These are phyloP conservation scores for Notiomystis cincta DNA, from an alignment of 2,113 vertebrate genomes.

Conservation along the genomic window DNA sequence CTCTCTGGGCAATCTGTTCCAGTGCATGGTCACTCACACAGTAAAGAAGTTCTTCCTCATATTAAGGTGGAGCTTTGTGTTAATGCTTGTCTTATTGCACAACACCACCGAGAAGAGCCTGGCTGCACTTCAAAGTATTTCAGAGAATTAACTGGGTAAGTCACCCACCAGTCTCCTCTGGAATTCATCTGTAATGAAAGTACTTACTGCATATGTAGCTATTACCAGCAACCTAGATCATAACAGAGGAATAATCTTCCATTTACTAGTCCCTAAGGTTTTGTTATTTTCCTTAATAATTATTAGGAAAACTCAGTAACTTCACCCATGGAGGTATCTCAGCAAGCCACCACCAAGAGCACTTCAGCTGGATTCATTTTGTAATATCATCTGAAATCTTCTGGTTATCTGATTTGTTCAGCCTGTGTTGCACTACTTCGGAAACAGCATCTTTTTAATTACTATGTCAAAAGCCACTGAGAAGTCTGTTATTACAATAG, in stretches of 20 bases:
- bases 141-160: neutral
- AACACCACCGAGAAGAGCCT: neutral
- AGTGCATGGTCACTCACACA: neutral
- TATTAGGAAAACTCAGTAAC: neutral
- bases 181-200: neutral
- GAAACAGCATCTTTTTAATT: neutral
- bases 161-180: neutral
- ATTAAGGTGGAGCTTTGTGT: neutral
- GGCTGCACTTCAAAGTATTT: neutral
- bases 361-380: neutral
- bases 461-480: neutral
- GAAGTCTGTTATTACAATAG: neutral
- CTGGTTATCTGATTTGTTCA: neutral
- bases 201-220: neutral
- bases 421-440: neutral
- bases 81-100: neutral
- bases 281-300: neutral
- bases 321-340: neutral
- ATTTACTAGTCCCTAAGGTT: neutral
- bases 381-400: neutral
- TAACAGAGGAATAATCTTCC: neutral
- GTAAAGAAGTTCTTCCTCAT: neutral
- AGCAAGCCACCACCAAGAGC: neutral
- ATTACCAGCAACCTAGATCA: neutral
- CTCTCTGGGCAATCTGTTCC: neutral